Evolutionary conservation across 2,888 invertebrate species (phyloP), one percentile per base, ranked within the genome.

Genomic region (Rhingia rostrata): DNA sequence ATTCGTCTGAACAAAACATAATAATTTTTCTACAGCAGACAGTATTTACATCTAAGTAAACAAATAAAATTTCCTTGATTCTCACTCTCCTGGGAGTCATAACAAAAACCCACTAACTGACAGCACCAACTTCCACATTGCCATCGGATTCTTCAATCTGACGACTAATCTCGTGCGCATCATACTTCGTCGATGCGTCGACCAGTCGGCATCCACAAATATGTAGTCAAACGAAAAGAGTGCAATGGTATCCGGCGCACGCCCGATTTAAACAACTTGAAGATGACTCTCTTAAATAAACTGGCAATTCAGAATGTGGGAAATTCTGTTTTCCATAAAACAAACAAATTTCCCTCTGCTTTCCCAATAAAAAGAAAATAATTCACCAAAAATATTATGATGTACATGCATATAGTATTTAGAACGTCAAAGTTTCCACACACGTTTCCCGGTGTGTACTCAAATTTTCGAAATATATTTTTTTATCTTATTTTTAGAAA

Each of bases 401-500:
- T 58, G 63, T 58, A 58, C 32, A 60, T 72, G 56, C 54, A 49
- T 53, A n/a, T n/a, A 10, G 14, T 37, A 35, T 39, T 39, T 45
- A 14, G n/a, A 72, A 61, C 79, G 45, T 79, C 41, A 63, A 79
- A 83, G 63, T 79, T 79, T 79, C 61, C 83, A 83, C 83, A 83
- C 83, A 83, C 67, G 67, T 69, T 79, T 70, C 45, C 60, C 64
- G 53, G 79, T 79, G 63, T 79, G 61, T 83, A 82, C 78, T 78
- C 78, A 83, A 82, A 79, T 79, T 72, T 83, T 77, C 79, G 10
- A 70, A 82, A 70, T 70, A 51, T 53, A 64, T 70, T 56, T 22
- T 56, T 61, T 84, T 30, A 22, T 49, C 7, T 70, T 84, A 84
- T 84, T 84, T 84, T 84, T 84, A 84, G 84, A 84, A 67, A 74